phyloP scores from a whole-genome alignment of 2,888 invertebrate species.

The Metacarcinus magister region DNA sequence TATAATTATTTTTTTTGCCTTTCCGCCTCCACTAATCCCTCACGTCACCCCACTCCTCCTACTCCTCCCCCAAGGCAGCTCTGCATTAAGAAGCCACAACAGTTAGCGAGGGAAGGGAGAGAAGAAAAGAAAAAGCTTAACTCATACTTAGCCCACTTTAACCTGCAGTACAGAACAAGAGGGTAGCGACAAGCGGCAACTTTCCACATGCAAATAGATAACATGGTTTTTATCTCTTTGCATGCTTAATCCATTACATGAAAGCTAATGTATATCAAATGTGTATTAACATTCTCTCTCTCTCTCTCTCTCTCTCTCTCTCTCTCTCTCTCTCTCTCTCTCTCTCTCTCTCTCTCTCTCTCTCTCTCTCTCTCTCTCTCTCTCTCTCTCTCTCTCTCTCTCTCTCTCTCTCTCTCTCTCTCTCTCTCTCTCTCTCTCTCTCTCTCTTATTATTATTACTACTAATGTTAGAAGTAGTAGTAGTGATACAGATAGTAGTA shows the following conservation, averaged over 20 bases:
- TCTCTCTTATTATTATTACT: too few relatives aligned
- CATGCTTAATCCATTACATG: background rate
- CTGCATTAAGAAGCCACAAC: background rate
- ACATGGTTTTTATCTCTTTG: background rate
- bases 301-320: background rate
- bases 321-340: conserved; percentile 30
- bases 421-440: too few relatives aligned
- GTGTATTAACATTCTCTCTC: background rate
- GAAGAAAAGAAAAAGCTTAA: background rate
- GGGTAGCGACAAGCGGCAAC: background rate
- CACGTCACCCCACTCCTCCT: background rate
- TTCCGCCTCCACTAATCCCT: background rate
- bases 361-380: background rate
- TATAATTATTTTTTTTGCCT: background rate
- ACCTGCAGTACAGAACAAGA: background rate
- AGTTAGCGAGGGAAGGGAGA: conserved; percentile 11
- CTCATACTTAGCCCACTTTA: background rate
- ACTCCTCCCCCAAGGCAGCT: background rate
- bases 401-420: too few relatives aligned
- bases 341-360: background rate
- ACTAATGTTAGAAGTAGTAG: too few relatives aligned
- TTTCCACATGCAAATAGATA: background rate
- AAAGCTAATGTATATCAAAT: background rate
- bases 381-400: too few relatives aligned
- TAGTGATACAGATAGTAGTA: too few relatives aligned